Evolutionary conservation across 2,113 vertebrate genomes (phyloP).

Genomic region (Leucoraja erinaceus): DNA sequence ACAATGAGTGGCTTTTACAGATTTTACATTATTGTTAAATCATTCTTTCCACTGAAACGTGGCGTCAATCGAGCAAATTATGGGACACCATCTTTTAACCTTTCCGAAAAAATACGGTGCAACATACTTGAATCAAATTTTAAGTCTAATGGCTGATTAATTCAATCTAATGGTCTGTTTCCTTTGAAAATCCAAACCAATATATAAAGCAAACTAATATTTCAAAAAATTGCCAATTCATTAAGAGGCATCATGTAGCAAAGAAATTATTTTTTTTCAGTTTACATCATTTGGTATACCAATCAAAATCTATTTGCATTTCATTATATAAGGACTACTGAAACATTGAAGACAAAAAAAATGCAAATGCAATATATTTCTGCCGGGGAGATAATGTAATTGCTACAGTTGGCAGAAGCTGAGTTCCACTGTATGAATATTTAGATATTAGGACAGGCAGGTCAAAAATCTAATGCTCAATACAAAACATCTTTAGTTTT

Average conservation of each 20-base stretch:
- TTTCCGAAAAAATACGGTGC: not conserved
- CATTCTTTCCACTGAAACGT: not conserved
- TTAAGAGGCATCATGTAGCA: not conserved
- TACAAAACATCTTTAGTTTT: not conserved
- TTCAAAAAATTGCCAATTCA: not conserved
- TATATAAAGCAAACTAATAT: not conserved
- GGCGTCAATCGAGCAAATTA: not conserved
- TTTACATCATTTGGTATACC: not conserved
- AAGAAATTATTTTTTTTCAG: not conserved
- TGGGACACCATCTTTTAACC: not conserved
- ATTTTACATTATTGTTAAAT: not conserved
- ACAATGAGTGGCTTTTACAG: not conserved
- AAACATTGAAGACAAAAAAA: not conserved
- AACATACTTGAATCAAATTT: not conserved
- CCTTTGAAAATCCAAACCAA: not conserved
- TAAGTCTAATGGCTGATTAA: not conserved
- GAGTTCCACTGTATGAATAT: not conserved
- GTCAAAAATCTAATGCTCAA: not conserved
- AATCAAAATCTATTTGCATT: not conserved
- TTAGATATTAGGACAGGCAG: not conserved
- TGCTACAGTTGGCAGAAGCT: not conserved
- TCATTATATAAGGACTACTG: not conserved
- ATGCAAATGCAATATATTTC: not conserved
- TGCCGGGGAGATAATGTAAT: not conserved
- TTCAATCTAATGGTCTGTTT: not conserved